Conservation (phyloP, 2,797 vertebrate genomes). For the Cynopterus sphinx region DNA sequence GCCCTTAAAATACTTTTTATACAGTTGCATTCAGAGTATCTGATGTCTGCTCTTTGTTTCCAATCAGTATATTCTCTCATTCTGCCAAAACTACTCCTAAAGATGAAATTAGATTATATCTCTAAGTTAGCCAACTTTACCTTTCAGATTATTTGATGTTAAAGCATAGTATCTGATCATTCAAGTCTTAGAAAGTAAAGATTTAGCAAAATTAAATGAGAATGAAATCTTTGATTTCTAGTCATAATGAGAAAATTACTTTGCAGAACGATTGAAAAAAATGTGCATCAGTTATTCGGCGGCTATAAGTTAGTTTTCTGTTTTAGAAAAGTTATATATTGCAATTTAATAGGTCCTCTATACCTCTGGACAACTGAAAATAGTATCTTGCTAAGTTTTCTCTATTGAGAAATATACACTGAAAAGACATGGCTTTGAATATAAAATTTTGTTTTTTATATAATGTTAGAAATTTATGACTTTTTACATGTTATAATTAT, state of each 20-base stretch:
- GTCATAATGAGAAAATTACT: background rate
- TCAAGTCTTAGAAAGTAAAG: background rate
- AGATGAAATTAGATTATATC: background rate
- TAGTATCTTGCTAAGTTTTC: background rate
- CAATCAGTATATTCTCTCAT: background rate
- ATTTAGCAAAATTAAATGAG: background rate
- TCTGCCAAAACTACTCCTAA: background rate
- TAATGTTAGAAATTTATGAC: background rate
- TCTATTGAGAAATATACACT: background rate
- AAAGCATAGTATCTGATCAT: background rate
- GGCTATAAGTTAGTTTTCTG: background rate
- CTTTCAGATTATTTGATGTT: background rate
- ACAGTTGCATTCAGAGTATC: background rate
- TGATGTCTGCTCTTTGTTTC: background rate
- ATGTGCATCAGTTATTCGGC: background rate
- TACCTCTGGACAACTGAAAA: background rate
- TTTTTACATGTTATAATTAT: background rate
- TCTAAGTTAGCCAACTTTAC: background rate
- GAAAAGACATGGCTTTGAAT: background rate
- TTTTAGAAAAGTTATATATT: background rate
- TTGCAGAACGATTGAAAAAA: background rate
- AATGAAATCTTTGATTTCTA: constrained; percentile 8
- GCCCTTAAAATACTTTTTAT: background rate
- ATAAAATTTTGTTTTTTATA: background rate
- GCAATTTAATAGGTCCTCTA: background rate